Evolutionary conservation across 2,888 invertebrate genomes (phyloP).

Genomic region (Ichneumoninae sp.): DNA sequence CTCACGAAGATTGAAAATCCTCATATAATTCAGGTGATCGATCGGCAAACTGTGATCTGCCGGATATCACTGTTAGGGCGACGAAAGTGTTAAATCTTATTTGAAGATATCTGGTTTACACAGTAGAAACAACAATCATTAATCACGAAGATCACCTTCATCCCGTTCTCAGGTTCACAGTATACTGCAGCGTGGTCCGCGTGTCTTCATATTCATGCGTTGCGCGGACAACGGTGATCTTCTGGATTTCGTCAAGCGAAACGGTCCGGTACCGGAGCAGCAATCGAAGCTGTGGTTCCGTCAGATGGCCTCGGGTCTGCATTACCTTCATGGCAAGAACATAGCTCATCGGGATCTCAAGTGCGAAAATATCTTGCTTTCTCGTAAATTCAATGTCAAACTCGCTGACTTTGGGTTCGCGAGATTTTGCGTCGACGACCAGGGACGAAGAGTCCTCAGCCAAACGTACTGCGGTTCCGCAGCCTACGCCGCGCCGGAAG

Average conservation of each 20-base stretch:
- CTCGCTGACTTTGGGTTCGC: conserved; percentile 98
- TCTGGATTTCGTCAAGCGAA: conserved; percentile 92
- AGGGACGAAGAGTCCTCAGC: conserved; percentile 91
- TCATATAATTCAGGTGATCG: conserved; percentile 90
- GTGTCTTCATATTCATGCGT: conserved; percentile 96
- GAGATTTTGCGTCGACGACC: conserved; percentile 90
- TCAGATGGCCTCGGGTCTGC: conserved; percentile 93
- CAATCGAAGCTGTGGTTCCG: conserved; percentile 94
- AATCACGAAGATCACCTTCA: neutral
- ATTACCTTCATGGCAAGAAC: conserved; percentile 93
- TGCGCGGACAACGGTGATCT: conserved; percentile 95
- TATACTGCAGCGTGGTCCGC: conserved; percentile 92
- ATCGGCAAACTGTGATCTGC: neutral
- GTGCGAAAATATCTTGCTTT: conserved; percentile 95
- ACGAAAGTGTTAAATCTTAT: neutral
- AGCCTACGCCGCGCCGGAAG: conserved; percentile 98
- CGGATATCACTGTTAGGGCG: neutral
- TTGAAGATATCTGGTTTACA: neutral
- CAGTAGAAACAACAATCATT: neutral
- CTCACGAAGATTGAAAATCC: conserved; percentile 95
- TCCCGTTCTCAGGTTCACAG: conserved; percentile 90
- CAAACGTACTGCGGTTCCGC: conserved; percentile 98
- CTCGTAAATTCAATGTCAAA: conserved; percentile 94
- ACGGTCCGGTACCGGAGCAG: conserved; percentile 91
- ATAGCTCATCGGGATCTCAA: conserved; percentile 97